Percentiles rank a stretch among this genome's conserved stretches.
phyloP scores from a whole-genome alignment of 2,888 invertebrate species.

The Aspidiotus destructor region DNA sequence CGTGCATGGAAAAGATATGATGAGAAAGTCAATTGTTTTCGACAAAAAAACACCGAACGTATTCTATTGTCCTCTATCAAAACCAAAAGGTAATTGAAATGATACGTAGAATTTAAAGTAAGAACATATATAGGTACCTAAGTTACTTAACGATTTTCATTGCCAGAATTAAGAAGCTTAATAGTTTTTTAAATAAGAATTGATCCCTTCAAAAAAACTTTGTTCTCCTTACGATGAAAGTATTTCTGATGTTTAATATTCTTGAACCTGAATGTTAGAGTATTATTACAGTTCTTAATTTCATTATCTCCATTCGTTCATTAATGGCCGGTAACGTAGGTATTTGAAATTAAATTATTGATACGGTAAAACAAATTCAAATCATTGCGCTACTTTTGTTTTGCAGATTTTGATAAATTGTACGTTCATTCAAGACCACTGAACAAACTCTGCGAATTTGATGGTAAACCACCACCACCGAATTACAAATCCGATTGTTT shows the following conservation, averaged over 20 bases:
- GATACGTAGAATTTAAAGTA: too few species aligned
- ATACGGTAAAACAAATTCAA: slow-evolving; percentile 5
- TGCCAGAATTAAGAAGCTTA: too few species aligned
- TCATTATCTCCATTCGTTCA: too few species aligned
- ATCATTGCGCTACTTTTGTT: background rate
- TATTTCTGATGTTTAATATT: too few species aligned
- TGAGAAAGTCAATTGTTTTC: slow-evolving; percentile 66
- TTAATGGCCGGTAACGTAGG: too few species aligned
- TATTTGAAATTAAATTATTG: background rate
- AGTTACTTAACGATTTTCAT: too few species aligned
- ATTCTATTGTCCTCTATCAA: slow-evolving; percentile 67
- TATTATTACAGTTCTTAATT: too few species aligned
- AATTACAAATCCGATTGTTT: slow-evolving; percentile 70
- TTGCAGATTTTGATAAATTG: slow-evolving; percentile 54
- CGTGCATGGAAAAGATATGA: slow-evolving; percentile 56
- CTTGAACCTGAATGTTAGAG: too few species aligned
- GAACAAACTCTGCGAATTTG: slow-evolving; percentile 62
- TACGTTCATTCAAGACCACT: slow-evolving; percentile 60
- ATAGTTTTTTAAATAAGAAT: too few species aligned
- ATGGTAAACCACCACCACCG: slow-evolving; percentile 57
- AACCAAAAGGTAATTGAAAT: slow-evolving; percentile 49
- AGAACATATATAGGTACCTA: too few species aligned
- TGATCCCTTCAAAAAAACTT: too few species aligned
- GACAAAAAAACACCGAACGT: slow-evolving; percentile 70
- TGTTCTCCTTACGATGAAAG: too few species aligned